Evolutionary conservation across 2,113 vertebrate genomes (phyloP), one percentile per base, ranked within the genome.

Genomic region (Ceyx margarethae): DNA sequence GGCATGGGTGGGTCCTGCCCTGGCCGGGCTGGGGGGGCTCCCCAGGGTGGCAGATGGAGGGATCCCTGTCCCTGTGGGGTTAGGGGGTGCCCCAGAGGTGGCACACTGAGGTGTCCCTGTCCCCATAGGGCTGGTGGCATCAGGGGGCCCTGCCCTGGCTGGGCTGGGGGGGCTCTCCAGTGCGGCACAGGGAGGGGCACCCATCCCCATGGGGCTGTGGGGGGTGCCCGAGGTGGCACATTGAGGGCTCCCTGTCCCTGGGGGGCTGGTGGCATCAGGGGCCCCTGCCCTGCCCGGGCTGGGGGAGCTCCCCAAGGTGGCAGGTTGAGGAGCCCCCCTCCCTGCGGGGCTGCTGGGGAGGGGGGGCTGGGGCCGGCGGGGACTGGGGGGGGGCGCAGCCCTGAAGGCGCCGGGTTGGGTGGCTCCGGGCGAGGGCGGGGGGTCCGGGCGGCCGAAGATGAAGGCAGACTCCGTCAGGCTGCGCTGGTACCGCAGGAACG

Each of bases 381-480:
- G 66, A 42, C 42, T 22, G 26, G 40, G 23, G 12, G 46, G 81
- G 6, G 35, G 50, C 2, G 4, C 21, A 53, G 71, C 71, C 62
- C 29, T 25, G 61, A 68, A 40, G 4, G 53, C 26, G 8, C 82
- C 43, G 9, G 80, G n/a, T 5, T 28, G 42, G 76, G 72, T 22
- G 33, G 60, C 4, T 22, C 42, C 3, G 8, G 46, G 64, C 3
- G 77, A 23, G 3, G 35, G 28, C 2, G 54, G 48, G 2, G 78
- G 68, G 33, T 98, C 97, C 7, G 97, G 92, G 78, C 93, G 97
- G 35, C 97, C 91, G 85, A 98, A 98, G 95, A 98, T 98, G 94
- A 98, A 98, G 56, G 98, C 98, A 0, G 98, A 98, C 91, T 98
- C 98, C 14, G 98, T 98, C 90, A 98, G 96, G 95, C 98, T 98